Conservation (phyloP, 2,797 vertebrate species). For the Stomatorhinus walkeri region DNA sequence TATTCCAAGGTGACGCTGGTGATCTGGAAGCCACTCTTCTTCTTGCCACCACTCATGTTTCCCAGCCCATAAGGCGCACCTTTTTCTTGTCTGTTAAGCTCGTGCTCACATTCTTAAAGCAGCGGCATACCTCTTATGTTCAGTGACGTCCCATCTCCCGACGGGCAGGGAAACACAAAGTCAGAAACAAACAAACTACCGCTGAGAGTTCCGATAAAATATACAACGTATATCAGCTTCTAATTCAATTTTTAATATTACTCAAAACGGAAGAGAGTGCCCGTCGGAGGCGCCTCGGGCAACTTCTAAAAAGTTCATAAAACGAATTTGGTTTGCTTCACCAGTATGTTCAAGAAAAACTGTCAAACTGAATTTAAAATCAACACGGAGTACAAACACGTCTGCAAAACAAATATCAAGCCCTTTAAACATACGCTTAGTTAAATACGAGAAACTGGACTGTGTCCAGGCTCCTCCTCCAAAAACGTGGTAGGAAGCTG, state of each 20-base stretch:
- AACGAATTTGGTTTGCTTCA: not conserved
- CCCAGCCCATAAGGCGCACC: not conserved
- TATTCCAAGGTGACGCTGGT: slow-evolving; percentile 77
- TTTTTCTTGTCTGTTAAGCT: not conserved
- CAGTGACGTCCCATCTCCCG: not conserved
- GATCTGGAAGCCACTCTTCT: slow-evolving; percentile 79
- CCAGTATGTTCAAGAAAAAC: not conserved
- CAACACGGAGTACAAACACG: not conserved
- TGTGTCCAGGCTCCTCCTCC: not conserved
- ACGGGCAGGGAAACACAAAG: not conserved
- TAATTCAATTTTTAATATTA: not conserved
- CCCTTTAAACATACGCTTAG: not conserved
- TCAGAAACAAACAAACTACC: not conserved
- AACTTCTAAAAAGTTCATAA: not conserved
- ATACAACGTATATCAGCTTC: not conserved
- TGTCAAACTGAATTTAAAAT: not conserved
- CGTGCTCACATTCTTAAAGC: not conserved
- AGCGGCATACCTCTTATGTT: not conserved
- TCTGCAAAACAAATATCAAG: slow-evolving; percentile 6
- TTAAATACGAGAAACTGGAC: not conserved
- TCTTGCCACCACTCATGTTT: slow-evolving; percentile 68
- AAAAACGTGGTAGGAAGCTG: not conserved
- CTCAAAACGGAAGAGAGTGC: not conserved
- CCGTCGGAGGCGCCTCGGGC: not conserved
- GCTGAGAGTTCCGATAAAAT: not conserved